Base-by-base conservation (phyloP, 1,140 invertebrate genomes). In the Drosophila repleta region DNA sequence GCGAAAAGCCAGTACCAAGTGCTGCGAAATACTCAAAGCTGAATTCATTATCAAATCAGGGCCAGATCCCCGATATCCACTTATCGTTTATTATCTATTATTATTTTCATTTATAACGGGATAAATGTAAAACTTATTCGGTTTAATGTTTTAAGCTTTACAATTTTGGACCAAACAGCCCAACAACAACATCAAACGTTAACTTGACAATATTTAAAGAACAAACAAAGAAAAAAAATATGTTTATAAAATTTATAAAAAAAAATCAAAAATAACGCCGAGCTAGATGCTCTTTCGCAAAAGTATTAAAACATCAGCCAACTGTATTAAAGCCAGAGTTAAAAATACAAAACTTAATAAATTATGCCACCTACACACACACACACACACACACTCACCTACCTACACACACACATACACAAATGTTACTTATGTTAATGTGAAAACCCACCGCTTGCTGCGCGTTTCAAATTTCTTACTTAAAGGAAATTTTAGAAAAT, bases 371-470 rank as follows among this genome's bases (percentile, higher is more conserved):
- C 49, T 7, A 45, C 10, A 46, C 45, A 46, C 46, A 55, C 53
- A 62, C 55, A 60, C 24, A 62, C 41, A 51, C 26, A 65, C 8
- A 49, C 29, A 46, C 6, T 10, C 21, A 5, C n/a, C n/a, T n/a
- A n/a, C n/a, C n/a, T n/a, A n/a, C 10, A 15, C 10, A 52, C 26
- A 58, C 57, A 57, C 32, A 41, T 43, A 57, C 20, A 53, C 37
- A 68, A 8, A 41, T 55, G 35, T 64, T 41, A 46, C 64, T 80
- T 80, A 65, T 53, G 53, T 84, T 76, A 53, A 82, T 71, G 77
- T 71, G 72, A 88, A 83, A 88, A 88, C 83, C 83, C 83, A 88
- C 83, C 83, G 83, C 83, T 87, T 87, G 71, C 75, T 65, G 79
- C 83, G 82, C 82, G 82, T 87, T 82, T 78, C 83, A 79, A 85